Base-by-base conservation (phyloP, 2,888 invertebrate species). In the Uropetala carovei region DNA sequence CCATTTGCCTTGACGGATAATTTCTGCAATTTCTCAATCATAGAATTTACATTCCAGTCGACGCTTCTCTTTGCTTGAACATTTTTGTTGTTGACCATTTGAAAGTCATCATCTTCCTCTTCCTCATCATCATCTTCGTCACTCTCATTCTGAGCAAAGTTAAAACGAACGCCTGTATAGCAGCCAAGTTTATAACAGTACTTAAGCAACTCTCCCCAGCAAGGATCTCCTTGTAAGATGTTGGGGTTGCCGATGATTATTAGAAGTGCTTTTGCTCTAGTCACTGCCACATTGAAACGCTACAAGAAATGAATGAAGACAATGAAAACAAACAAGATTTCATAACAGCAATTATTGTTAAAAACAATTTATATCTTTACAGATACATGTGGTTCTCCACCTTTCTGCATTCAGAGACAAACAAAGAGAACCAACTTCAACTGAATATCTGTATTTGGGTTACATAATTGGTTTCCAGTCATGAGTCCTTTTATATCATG, bases 201-300 rank as follows among this genome's bases (percentile, higher is more conserved):
- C 56, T 56, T 57, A 9, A 92, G 60, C 13, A 83, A 43, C 11
- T 58, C 22, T 5, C 83, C 81, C 92, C 92, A 92, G 30, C 81
- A 81, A 14, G 30, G 30, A 56, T 92, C 92, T 3, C 43, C 81
- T 68, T 92, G 81, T 57, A 92, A 58, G 8, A 82, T 16, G 27
- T 82, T 30, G 5, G 97, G 95, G 95, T 97, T 94, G 94, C 97
- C 94, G 95, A 97, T 94, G 5, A 97, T 95, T 58, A 98, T 96
- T n/a, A 97, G 94, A 93, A 97, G 96, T n/a, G 96, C 96, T 94
- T 96, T 97, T 0, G 97, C 97, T 92, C 98, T 95, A 0, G 97
- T 97, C 11, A 98, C 94, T 0, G 97, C 96, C 3, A 98, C 98
- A 95, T 98, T 98, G 94, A 97, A 97, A 92, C 97, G 95, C 96